Base-by-base conservation (phyloP, 1,140 invertebrate genomes). In the Metaphire vulgaris region DNA sequence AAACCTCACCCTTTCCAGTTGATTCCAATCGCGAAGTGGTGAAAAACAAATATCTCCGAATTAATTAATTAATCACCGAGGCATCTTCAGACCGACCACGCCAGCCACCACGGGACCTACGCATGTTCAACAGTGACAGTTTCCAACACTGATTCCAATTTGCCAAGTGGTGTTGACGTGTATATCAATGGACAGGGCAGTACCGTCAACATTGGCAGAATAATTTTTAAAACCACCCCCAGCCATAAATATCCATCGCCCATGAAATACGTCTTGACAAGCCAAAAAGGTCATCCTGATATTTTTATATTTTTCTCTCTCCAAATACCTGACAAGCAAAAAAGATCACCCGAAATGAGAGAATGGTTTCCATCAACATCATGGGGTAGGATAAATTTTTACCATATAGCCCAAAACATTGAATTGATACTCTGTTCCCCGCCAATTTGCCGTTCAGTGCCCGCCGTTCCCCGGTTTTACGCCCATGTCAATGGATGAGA, bases 51-150 rank as follows among this genome's bases (percentile, higher is more conserved):
- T 71, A 29, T 31, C 69, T 33, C 31, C 31, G 33, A 1, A 71
- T n/a, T n/a, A 29, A 71, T n/a, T 71, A 71, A 71, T n/a, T n/a
- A 29, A 71, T n/a, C 33, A 71, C 28, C 69, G 28, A 6, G 69
- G 69, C 69, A 71, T 71, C 32, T 71, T 71, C 69, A 29, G 28
- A 26, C 69, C 69, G 32, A 71, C 69, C 32, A 71, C 69, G 28
- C 69, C 69, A 2, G 69, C 69, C 26, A 71, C 69, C n/a, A 71
- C 69, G 33, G 69, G 69, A n/a, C 69, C 69, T 71, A n/a, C n/a
- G n/a, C n/a, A n/a, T n/a, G n/a, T n/a, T n/a, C n/a, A n/a, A n/a
- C n/a, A n/a, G n/a, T n/a, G n/a, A n/a, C n/a, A n/a, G n/a, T n/a
- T n/a, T n/a, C n/a, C 2, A 71, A 71, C 31, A 1, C 14, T 29